These are phyloP conservation scores for Tachycineta bicolor DNA, from an alignment of 2,113 vertebrate genomes.

Conservation along the genomic window DNA sequence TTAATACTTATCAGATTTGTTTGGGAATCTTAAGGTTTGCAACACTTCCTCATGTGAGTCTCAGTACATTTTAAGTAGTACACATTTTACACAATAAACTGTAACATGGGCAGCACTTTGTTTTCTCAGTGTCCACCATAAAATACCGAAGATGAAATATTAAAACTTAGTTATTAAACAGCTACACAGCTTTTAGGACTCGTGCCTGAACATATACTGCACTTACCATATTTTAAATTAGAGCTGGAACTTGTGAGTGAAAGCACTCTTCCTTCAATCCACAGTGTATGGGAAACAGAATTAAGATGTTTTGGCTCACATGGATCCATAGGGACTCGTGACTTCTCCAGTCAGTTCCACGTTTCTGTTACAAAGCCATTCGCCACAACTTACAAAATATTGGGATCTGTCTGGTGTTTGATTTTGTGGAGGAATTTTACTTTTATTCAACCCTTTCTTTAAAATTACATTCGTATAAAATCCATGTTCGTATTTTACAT, in stretches of 20 bases:
- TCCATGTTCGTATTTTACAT: background rate
- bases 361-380: background rate
- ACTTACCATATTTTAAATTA: background rate
- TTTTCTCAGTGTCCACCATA: background rate
- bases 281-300: background rate
- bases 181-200: background rate
- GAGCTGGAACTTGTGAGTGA: background rate
- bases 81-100: background rate
- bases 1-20: background rate
- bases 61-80: background rate
- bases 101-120: background rate
- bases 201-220: background rate
- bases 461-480: slow-evolving; percentile 19
- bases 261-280: background rate
- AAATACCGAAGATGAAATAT: background rate
- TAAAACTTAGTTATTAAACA: background rate
- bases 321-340: accelerated
- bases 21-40: background rate
- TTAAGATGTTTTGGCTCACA: background rate
- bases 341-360: background rate
- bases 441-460: background rate
- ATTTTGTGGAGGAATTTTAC: background rate
- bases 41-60: background rate
- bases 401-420: background rate
- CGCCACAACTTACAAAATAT: background rate